phyloP scores from a whole-genome alignment of 2,888 invertebrate species.

The Mimumesa dahlbomi region DNA sequence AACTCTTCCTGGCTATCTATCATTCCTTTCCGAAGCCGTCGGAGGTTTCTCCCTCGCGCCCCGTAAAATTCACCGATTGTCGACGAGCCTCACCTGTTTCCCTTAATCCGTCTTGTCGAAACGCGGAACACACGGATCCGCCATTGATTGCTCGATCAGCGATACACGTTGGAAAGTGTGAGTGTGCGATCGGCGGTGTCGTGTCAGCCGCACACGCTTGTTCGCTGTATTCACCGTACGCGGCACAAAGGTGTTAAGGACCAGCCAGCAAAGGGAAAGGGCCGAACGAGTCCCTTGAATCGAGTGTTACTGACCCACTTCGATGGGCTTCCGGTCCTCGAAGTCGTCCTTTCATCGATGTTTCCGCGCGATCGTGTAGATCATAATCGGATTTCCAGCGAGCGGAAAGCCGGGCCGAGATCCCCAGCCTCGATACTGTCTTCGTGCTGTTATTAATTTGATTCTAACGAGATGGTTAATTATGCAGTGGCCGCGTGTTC shows the following conservation, averaged over 20 bases:
- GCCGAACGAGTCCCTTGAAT: conserved; percentile 19
- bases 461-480: conserved; percentile 1
- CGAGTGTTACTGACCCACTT: conserved; percentile 71
- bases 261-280: conserved; percentile 37
- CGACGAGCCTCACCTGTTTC: too few species aligned
- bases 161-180: too few species aligned
- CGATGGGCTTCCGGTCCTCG: conserved; percentile 60
- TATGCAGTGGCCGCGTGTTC: too few species aligned
- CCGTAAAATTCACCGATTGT: too few species aligned
- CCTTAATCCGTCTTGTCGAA: too few species aligned
- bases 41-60: too few species aligned
- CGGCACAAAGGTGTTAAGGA: conserved; percentile 43
- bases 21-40: too few species aligned
- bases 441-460: conserved; percentile 9
- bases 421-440: too few species aligned
- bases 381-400: conserved; percentile 36
- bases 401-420: conserved; percentile 1
- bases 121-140: conserved; percentile 41
- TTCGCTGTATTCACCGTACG: conserved; percentile 6
- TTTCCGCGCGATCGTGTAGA: conserved; percentile 19
- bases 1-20: too few species aligned
- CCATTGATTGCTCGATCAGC: conserved; percentile 40
- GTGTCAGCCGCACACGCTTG: conserved; percentile 39
- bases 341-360: conserved; percentile 33
- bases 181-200: too few species aligned